Base-by-base conservation (phyloP, 1,140 invertebrate species). In the Pteromalus puparum region DNA sequence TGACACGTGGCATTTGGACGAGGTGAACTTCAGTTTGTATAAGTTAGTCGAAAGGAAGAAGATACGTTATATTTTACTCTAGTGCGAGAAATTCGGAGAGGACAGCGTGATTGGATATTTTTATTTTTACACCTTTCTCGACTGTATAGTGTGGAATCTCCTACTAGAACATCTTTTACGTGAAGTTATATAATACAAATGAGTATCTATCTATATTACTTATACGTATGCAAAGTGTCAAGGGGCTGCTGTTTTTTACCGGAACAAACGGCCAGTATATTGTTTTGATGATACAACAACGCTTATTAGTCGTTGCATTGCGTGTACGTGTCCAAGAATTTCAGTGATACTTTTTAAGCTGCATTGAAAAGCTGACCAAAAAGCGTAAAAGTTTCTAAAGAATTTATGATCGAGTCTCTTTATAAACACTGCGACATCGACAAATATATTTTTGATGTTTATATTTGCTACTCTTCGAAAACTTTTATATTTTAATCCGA, bases 101-200 rank as follows among this genome's bases (percentile, higher is more conserved):
- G 53, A 21, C 18, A 21, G 53, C 3, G 18, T n/a, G 6, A 61
- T 61, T 61, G 48, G 48, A 53, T 61, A 61, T 61, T 2, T 61
- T 61, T 9, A 61, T 7, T 61, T 61, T 61, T 61, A 21, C 53
- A 61, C 53, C 18, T 61, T 53, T 53, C 12, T 15, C 13, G 15
- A 61, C 18, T 61, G 2, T 53, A 18, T 61, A 61, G 53, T 46
- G 2, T 53, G 42, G n/a, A 77, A 77, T 70, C 18, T 76, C 26
- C 38, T 34, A 46, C 24, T 80, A 76, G 77, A 75, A 84, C 42
- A 81, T 84, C 72, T 81, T 68, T 65, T 34, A 48, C 26, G 61
- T 68, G 38, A 24, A 38, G 75, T 80, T 61, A 61, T n/a, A 21
- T 61, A 21, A 65, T 46, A 80, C n/a, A 67, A 38, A 38, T 21